Conservation (phyloP, 2,888 invertebrate genomes). For the Lasiommata megera region DNA sequence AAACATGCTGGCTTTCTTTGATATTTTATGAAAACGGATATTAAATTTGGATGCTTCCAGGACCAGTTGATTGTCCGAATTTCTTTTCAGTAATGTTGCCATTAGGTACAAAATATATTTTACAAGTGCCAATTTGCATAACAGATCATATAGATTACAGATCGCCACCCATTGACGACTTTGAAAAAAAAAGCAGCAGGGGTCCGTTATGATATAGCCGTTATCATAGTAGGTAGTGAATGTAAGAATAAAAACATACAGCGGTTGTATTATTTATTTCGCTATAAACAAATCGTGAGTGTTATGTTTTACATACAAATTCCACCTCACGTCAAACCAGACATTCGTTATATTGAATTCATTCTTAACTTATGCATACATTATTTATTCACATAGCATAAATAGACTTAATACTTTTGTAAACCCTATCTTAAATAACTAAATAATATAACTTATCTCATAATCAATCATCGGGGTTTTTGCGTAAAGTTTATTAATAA, state of each 20-base stretch:
- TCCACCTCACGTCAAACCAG: constrained; percentile 42
- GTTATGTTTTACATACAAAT: constrained; percentile 39
- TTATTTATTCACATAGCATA: constrained; percentile 46
- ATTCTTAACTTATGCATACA: constrained; percentile 17
- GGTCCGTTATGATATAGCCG: no score
- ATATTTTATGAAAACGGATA: no score
- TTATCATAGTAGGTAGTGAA: no score
- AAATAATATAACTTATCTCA: constrained; percentile 38
- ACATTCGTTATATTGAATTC: constrained; percentile 46
- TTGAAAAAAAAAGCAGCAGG: no score
- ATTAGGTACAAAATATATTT: no score
- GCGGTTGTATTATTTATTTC: constrained; percentile 47
- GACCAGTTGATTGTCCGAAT: no score
- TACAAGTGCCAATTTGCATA: no score
- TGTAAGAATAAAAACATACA: constrained; percentile 14
- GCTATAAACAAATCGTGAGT: constrained; percentile 51
- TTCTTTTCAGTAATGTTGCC: no score
- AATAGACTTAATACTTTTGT: constrained; percentile 46
- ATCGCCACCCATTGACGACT: no score
- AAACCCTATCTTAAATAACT: constrained; percentile 37
- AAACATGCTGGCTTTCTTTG: no score
- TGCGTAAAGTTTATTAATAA: constrained; percentile 17
- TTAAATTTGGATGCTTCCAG: no score
- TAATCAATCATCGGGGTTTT: constrained; percentile 28
- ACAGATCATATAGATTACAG: no score